Evolutionary conservation across 2,888 invertebrate species (phyloP).

Genomic region (Augochlorella aurata): DNA sequence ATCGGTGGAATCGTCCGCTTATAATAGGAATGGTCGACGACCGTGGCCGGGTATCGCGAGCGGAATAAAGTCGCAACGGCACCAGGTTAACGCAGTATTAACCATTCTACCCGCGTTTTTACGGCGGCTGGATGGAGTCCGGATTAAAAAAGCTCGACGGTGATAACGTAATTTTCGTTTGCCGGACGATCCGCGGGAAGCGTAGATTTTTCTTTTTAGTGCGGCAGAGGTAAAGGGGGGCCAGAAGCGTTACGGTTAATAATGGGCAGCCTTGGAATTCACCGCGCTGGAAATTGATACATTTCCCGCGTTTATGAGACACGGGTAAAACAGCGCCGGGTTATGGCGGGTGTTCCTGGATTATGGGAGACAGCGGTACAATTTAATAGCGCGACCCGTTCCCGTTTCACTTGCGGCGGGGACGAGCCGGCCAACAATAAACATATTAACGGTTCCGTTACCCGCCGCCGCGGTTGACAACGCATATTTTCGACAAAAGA

Average conservation of each 20-base stretch:
- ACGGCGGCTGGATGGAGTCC: neutral
- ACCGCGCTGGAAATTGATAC: conserved; percentile 47
- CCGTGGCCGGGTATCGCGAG: neutral
- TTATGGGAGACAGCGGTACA: conserved; percentile 62
- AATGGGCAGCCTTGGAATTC: conserved; percentile 33
- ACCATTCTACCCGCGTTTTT: neutral
- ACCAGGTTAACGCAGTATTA: neutral
- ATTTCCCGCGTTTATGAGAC: conserved; percentile 50
- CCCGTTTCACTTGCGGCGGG: conserved; percentile 51
- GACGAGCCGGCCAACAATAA: conserved; percentile 57
- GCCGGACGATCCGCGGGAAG: neutral
- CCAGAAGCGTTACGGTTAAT: conserved; percentile 26
- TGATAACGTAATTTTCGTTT: neutral
- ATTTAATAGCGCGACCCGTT: conserved; percentile 62
- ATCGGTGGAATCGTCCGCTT: too few species aligned
- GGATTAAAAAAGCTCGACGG: neutral
- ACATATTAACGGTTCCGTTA: conserved; percentile 62
- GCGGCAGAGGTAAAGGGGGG: neutral
- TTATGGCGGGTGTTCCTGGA: conserved; percentile 58
- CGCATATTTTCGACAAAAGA: conserved; percentile 10
- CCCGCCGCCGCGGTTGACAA: conserved; percentile 20
- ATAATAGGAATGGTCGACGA: too few species aligned
- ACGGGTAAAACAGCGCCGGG: conserved; percentile 48
- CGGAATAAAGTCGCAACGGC: neutral
- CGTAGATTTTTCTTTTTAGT: conserved; percentile 8